Conservation (phyloP, 2,888 invertebrate species). For the Lasioglossum zephyrum region DNA sequence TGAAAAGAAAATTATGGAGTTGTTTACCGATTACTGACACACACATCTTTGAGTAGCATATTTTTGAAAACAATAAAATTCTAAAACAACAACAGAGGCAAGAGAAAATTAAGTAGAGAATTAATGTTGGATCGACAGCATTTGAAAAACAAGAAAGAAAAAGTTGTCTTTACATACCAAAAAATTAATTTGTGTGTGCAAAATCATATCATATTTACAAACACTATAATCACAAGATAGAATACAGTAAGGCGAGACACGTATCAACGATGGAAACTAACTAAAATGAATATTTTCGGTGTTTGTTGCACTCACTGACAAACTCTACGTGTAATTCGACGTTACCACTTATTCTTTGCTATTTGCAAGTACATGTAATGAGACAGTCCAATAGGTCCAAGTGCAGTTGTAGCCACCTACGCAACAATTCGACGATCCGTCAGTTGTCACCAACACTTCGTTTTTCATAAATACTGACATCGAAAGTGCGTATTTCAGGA, state of each 20-base stretch:
- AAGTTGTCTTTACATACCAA: conserved; percentile 21
- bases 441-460: conserved; percentile 64
- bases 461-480: conserved; percentile 41
- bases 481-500: not conserved
- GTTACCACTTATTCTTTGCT: conserved; percentile 28
- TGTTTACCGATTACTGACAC: not conserved
- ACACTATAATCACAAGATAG: conserved; percentile 8
- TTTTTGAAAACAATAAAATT: not conserved
- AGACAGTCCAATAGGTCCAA: conserved; percentile 39
- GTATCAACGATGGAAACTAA: not conserved
- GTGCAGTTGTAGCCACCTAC: conserved; percentile 63
- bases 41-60: not conserved
- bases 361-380: conserved; percentile 22
- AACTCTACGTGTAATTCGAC: not conserved
- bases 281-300: not conserved
- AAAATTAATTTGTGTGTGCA: conserved; percentile 25
- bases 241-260: not conserved
- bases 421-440: conserved; percentile 55
- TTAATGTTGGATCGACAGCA: not conserved
- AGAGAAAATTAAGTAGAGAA: not conserved
- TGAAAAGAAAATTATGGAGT: not conserved
- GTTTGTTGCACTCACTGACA: conserved; percentile 39
- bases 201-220: conserved; percentile 13
- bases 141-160: not conserved
- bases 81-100: not conserved